Evolutionary conservation across 2,888 invertebrate genomes (phyloP).

Genomic region (Nymphalis polychloros): DNA sequence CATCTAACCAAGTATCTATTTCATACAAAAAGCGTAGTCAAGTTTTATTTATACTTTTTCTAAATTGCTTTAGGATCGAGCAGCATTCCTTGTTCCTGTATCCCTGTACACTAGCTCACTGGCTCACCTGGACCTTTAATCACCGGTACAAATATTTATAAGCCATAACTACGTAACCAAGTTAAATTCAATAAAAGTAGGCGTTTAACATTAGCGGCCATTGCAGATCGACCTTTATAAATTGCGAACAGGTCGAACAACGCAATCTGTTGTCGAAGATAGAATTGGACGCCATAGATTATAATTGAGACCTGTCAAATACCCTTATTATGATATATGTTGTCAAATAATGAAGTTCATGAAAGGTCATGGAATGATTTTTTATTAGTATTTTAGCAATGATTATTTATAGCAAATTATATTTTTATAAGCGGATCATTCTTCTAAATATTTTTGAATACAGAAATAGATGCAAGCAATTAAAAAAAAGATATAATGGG

Average conservation of each 20-base stretch:
- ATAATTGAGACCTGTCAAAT: constrained; percentile 47
- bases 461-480: background rate
- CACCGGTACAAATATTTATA: background rate
- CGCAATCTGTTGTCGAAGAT: background rate
- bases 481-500: background rate
- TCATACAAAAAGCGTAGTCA: too few relatives aligned
- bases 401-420: background rate
- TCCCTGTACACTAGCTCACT: too few relatives aligned
- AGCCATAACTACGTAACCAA: background rate
- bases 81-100: too few relatives aligned
- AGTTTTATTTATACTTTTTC: too few relatives aligned
- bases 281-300: constrained; percentile 39
- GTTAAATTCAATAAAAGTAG: constrained; percentile 3
- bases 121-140: too few relatives aligned
- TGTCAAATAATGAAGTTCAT: constrained; percentile 21
- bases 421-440: background rate
- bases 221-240: constrained; percentile 15
- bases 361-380: constrained; percentile 14
- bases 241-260: constrained; percentile 3
- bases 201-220: background rate
- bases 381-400: background rate
- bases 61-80: too few relatives aligned
- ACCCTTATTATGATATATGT: constrained; percentile 41
- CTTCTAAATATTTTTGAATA: too few relatives aligned
- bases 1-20: too few relatives aligned